Evolutionary conservation across 2,888 invertebrate genomes (phyloP), one percentile per base, ranked within the genome.

Genomic region (Cyaniris semiargus): DNA sequence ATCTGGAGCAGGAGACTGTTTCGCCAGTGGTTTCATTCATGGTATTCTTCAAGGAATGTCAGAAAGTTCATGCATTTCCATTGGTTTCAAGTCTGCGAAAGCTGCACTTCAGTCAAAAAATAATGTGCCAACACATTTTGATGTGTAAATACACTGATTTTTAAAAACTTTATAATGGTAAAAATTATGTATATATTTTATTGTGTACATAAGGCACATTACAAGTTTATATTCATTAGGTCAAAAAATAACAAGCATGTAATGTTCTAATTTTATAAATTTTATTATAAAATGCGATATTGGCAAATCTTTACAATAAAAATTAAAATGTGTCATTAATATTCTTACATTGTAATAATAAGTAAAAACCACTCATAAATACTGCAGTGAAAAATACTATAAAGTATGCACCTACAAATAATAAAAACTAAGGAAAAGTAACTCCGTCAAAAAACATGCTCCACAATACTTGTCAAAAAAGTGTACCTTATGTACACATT

Each of bases 1-100:
- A 0, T 97, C 97, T n/a, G 97, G 97, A 5, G 97, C 97, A 27
- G 97, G 97, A 1, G 97, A 97, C 85, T 97, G 97, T 86, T 96
- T 96, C 83, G 94, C 95, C 3, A 95, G 96, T 84, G 97, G 97
- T 1, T 95, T 96, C 83, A 95, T 97, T 78, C 89, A 95, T 31
- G 96, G 95, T 0, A 90, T 96, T 84, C 86, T 97, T 34, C 87
- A 86, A 53, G 94, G 95, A 0, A 87, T 91, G 60, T 82, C 88
- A 7, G 95, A 97, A 86, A 89, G 95, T 74, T 87, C 93, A 78
- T 96, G 96, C 85, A 91, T 96, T 15, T 89, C 94, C 4, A 86
- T 95, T 23, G 97, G 96, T 0, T 95, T 96, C 80, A 87, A 94
- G 78, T 95, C 96, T 27, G 97, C 97, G 0, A 89, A 89, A 80